Base-by-base conservation (phyloP, 2,888 invertebrate species). In the Lepidocyrtoides sp. region DNA sequence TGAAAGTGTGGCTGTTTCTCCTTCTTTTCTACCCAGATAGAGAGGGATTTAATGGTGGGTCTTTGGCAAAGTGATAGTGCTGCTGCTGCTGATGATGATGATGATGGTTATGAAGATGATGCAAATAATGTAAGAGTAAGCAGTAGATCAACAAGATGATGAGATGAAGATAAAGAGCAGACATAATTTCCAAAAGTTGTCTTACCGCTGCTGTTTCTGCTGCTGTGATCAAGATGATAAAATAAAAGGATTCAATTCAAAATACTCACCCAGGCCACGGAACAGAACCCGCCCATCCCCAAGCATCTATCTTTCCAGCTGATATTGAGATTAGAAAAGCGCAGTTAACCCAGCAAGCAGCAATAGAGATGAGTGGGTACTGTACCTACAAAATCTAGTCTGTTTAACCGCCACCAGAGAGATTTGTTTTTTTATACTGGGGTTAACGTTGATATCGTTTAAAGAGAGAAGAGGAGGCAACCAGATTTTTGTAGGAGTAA, bases 191-290 rank as follows among this genome's bases (percentile, higher is more conserved):
- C 26, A 81, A 89, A 89, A 83, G 82, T 89, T 89, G 72, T 75
- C 83, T 89, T 82, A 66, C 82, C 60, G 44, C 51, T 83, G 29
- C 54, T 69, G 69, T 8, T 88, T 26, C n/a, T 82, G 60, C 51
- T 72, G 82, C 72, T 89, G 83, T 72, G 82, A 89, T 89, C 83
- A 72, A 75, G 69, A 82, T 82, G 69, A 75, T 75, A 89, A 75
- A 89, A 82, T 89, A 83, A 82, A 89, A 89, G 89, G 89, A 82
- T 89, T 89, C 83, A 83, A 83, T 83, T 89, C 83, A n/a, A n/a
- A 89, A 83, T 83, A 36, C 75, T 84, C 69, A 26, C 20, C 23
- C 75, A 48, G 48, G 5, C 26, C 26, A 32, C 2, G 41, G 69
- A 86, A 79, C 36, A 20, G 60, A 82, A 83, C 41, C 89, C 89